Conservation (phyloP, 35 echinoderm and acorn worm species). For the Hemicentrotus pulcherrimus region DNA sequence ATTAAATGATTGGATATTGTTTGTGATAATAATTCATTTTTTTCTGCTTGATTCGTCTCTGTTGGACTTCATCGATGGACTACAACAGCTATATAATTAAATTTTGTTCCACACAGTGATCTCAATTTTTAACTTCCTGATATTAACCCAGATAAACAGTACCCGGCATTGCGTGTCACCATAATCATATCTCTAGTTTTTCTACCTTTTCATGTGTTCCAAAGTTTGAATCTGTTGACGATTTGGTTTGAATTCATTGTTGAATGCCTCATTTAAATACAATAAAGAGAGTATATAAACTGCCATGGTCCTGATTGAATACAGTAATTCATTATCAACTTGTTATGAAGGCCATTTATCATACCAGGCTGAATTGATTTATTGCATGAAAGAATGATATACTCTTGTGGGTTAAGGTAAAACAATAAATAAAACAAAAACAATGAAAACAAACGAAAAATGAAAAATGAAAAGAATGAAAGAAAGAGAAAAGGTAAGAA, state of each 20-base stretch:
- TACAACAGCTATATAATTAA: neutral
- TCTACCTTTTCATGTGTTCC: neutral
- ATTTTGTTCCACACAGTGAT: neutral
- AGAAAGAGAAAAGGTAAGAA: too few species aligned
- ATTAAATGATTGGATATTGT: neutral
- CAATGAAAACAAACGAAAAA: too few species aligned
- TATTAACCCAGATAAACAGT: neutral
- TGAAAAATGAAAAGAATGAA: too few species aligned
- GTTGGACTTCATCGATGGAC: neutral
- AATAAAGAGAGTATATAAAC: neutral
- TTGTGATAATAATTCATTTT: neutral
- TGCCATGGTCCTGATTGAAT: neutral
- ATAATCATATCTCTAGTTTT: neutral
- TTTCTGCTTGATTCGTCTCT: neutral
- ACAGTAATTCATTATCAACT: neutral
- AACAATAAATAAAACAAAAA: too few species aligned
- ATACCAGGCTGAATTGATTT: neutral
- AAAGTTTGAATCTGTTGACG: neutral
- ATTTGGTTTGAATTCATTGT: neutral
- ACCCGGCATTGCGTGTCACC: neutral
- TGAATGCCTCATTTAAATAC: conserved; percentile 12
- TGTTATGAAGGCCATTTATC: neutral
- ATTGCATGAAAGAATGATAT: neutral
- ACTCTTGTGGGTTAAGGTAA: too few species aligned
- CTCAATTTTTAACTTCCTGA: neutral